Evolutionary conservation across 2,113 vertebrate species (phyloP).

Genomic region (Tetrax tetrax): DNA sequence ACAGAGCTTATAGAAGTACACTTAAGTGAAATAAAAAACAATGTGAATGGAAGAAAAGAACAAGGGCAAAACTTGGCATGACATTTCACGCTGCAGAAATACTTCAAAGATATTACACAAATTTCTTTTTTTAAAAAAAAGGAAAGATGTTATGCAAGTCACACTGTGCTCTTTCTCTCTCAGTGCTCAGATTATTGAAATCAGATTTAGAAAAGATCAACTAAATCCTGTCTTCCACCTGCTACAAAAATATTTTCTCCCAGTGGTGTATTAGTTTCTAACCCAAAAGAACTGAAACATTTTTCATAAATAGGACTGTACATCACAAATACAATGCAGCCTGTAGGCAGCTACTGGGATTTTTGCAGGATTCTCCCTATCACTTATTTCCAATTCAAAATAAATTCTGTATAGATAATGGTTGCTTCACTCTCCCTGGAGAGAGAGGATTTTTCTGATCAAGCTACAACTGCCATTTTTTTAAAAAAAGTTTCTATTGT

Average conservation of each 20-base stretch:
- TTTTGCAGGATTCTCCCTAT: neutral
- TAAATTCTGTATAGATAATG: neutral
- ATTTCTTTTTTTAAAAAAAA: neutral
- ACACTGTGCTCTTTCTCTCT: neutral
- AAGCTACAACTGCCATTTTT: neutral
- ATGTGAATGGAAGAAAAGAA: neutral
- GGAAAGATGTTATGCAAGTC: neutral
- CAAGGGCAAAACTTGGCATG: neutral
- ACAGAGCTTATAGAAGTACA: neutral
- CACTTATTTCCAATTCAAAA: neutral
- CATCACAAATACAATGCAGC: neutral
- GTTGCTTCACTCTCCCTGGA: neutral
- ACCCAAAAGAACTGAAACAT: neutral
- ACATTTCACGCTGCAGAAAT: neutral
- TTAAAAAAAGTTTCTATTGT: neutral
- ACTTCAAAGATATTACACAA: neutral
- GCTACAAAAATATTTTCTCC: neutral
- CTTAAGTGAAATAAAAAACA: neutral
- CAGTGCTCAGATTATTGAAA: neutral
- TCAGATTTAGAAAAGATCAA: neutral
- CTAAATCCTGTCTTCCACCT: neutral
- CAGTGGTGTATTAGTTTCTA: neutral
- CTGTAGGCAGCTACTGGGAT: neutral
- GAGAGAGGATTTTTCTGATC: neutral
- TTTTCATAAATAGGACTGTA: neutral